Percentiles rank a stretch among this genome's conserved stretches.
Conservation (phyloP, 1,140 invertebrate species). For the Globodera rostochiensis region DNA sequence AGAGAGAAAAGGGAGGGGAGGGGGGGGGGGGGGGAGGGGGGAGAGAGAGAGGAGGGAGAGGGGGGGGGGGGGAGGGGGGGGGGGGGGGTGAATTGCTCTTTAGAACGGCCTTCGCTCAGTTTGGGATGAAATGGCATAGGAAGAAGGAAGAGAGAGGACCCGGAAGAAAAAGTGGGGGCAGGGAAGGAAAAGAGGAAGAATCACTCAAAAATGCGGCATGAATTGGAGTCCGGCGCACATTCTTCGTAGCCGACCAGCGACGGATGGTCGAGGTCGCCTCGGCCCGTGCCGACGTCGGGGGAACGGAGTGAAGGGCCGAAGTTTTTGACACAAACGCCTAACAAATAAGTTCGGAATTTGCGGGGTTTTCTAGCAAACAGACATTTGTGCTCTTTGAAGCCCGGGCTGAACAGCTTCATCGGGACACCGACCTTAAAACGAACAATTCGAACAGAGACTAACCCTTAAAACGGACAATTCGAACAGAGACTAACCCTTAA, state of each 20-base stretch:
- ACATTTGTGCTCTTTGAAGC: constrained; percentile 73
- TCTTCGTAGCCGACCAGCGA: constrained; percentile 49
- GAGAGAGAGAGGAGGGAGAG: too few species aligned
- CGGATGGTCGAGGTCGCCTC: constrained; percentile 57
- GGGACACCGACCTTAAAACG: constrained; percentile 73
- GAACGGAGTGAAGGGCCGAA: constrained; percentile 67
- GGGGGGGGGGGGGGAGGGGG: too few species aligned
- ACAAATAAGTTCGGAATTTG: not conserved
- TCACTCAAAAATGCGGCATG: constrained; percentile 36
- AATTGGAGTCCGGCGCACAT: constrained; percentile 49
- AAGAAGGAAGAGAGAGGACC: too few species aligned
- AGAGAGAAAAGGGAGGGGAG: too few species aligned
- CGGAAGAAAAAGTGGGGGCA: too few species aligned
- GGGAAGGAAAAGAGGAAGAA: not conserved
- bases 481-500: too few species aligned
- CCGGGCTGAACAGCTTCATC: constrained; percentile 75
- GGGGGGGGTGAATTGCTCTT: too few species aligned
- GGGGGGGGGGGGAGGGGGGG: too few species aligned
- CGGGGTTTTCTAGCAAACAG: not conserved
- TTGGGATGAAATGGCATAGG: too few species aligned
- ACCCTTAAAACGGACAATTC: too few species aligned
- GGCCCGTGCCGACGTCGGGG: constrained; percentile 60
- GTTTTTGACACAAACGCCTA: constrained; percentile 72
- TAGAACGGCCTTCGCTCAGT: too few species aligned
- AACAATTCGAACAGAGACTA: too few species aligned